Conservation (phyloP, 2,113 vertebrate genomes). For the Sporophila hypoxantha region DNA sequence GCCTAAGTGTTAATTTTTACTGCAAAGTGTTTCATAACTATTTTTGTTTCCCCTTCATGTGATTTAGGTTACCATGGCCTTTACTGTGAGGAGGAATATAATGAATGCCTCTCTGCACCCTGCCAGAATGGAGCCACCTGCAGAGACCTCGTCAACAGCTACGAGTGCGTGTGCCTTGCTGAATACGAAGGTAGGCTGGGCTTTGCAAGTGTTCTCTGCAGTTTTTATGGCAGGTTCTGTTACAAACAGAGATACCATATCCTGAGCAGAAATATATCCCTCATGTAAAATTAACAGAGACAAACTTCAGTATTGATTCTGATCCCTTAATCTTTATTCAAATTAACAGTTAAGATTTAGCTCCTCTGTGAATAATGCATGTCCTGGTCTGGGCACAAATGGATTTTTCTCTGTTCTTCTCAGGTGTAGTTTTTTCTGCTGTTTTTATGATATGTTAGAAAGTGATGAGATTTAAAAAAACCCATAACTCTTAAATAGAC, state of each 20-base stretch:
- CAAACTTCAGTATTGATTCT: neutral
- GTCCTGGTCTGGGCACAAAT: neutral
- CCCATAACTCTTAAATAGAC: neutral
- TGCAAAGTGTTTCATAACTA: neutral
- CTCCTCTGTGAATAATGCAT: neutral
- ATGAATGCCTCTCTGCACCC: constrained; percentile 90
- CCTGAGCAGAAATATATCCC: neutral
- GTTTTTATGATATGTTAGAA: neutral
- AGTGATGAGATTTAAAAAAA: neutral
- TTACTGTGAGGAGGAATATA: constrained; percentile 95
- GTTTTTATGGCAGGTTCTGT: neutral
- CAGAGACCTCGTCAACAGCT: constrained; percentile 85
- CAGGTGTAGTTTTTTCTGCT: neutral
- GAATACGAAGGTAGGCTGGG: constrained; percentile 84
- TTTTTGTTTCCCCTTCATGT: neutral
- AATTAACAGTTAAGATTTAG: neutral
- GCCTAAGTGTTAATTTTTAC: neutral
- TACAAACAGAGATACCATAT: neutral
- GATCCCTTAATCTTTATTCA: neutral
- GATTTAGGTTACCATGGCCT: constrained; percentile 90
- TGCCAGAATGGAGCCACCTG: constrained; percentile 94
- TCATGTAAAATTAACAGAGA: neutral
- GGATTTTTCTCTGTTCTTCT: neutral
- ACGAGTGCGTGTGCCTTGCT: constrained; percentile 85
- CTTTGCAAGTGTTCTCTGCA: neutral